Evolutionary conservation across 2,888 invertebrate genomes (phyloP).

Genomic region (Acleris literana): DNA sequence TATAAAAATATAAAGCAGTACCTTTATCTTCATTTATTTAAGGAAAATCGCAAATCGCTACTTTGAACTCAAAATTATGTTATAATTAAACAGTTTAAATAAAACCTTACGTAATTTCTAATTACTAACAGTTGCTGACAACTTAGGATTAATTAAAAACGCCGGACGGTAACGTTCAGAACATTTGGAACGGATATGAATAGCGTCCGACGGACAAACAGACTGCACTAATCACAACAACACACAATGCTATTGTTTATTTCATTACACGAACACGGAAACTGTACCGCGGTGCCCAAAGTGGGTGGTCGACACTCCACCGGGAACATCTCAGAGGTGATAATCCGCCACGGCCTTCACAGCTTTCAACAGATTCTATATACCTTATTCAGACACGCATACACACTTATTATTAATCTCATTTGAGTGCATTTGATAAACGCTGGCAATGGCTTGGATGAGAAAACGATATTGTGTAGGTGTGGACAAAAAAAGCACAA

Average conservation of each 20-base stretch:
- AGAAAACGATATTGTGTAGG: no score
- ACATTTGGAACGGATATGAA: conserved; percentile 65
- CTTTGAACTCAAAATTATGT: no score
- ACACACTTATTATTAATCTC: no score
- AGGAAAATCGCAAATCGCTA: no score
- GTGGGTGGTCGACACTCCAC: conserved; percentile 68
- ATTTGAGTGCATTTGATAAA: no score
- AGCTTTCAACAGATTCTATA: background rate
- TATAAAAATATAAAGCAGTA: no score
- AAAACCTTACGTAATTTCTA: no score
- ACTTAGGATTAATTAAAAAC: conserved; percentile 45
- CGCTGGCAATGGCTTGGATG: no score
- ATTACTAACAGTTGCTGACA: conserved; percentile 21
- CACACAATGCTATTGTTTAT: conserved; percentile 79
- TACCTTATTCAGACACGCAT: background rate
- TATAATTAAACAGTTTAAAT: no score
- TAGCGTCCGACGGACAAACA: conserved; percentile 66
- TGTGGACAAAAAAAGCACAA: no score
- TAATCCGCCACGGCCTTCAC: background rate
- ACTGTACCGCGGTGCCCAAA: conserved; percentile 59
- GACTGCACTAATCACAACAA: conserved; percentile 75
- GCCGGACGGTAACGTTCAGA: conserved; percentile 34
- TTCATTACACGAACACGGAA: conserved; percentile 68
- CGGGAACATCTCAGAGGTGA: background rate
- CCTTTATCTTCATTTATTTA: no score